Conservation (phyloP, 2,888 invertebrate genomes). For the Drosophila ezoana region DNA sequence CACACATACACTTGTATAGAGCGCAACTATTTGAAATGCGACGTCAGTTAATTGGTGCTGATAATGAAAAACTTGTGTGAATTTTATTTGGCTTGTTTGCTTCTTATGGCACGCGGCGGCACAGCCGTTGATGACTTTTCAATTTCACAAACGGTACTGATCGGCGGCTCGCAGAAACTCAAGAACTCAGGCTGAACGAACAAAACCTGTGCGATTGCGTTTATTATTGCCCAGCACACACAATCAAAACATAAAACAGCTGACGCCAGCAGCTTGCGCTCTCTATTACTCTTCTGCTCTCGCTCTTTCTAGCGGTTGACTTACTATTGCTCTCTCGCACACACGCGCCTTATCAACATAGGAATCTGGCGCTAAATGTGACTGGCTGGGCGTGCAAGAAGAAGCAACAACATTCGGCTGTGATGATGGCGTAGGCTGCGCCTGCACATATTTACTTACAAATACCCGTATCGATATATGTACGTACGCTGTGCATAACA, state of each 20-base stretch:
- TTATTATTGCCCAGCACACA: slow-evolving; percentile 46
- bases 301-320: slow-evolving; percentile 12
- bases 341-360: slow-evolving; percentile 58
- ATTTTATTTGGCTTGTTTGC: background rate
- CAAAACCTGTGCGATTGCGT: slow-evolving; percentile 59
- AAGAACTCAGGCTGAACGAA: slow-evolving; percentile 52
- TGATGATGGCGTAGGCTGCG: slow-evolving; percentile 34
- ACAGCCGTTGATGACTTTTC: slow-evolving; percentile 67
- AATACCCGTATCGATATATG: slow-evolving; percentile 2
- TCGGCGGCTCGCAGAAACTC: slow-evolving; percentile 40
- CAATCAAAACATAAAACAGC: slow-evolving; percentile 75
- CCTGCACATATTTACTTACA: slow-evolving; percentile 34
- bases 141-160: slow-evolving; percentile 74
- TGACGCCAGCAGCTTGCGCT: slow-evolving; percentile 46
- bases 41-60: slow-evolving; percentile 54
- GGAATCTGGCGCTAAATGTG: slow-evolving; percentile 53
- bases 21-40: slow-evolving; percentile 32
- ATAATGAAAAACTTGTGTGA: slow-evolving; percentile 31
- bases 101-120: slow-evolving; percentile 24
- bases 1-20: slow-evolving; percentile 2
- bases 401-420: slow-evolving; percentile 41
- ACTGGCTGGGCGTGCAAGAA: slow-evolving; percentile 47
- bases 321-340: slow-evolving; percentile 18
- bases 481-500: slow-evolving; percentile 44
- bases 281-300: slow-evolving; percentile 5